Evolutionary conservation across 2,113 vertebrate genomes (phyloP).

Genomic region (Pseudolaguvia tuberculata): DNA sequence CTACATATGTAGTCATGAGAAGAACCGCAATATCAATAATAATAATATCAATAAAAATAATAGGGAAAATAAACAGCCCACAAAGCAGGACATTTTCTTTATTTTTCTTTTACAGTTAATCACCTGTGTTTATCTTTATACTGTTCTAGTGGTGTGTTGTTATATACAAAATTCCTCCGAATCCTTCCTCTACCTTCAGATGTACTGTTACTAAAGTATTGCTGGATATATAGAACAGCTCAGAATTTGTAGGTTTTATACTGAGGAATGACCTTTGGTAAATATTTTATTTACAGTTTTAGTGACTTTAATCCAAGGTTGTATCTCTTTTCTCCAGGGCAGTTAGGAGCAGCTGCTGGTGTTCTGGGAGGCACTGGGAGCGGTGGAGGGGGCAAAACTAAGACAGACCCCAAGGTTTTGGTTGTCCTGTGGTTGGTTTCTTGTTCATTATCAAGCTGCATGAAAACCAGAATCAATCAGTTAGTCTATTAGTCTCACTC

Average conservation of each 20-base stretch:
- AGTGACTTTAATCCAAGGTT: conserved; percentile 21
- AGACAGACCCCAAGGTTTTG: conserved; percentile 22
- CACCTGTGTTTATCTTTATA: background rate
- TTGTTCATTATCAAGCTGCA: background rate
- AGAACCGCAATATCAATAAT: no score
- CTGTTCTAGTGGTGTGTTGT: background rate
- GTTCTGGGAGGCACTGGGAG: conserved; percentile 17
- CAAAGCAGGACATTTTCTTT: background rate
- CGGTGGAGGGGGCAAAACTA: conserved; percentile 30
- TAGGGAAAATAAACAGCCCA: no score
- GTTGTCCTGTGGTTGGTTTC: conserved; percentile 2
- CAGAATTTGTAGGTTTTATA: background rate
- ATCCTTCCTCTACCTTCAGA: background rate
- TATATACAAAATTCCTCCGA: background rate
- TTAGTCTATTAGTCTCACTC: background rate
- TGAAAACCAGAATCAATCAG: background rate
- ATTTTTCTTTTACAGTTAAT: background rate
- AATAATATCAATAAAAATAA: no score
- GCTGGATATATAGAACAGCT: background rate
- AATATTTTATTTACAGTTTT: conserved; percentile 12
- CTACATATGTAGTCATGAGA: no score
- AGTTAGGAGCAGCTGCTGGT: conserved; percentile 22
- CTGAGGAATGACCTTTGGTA: background rate
- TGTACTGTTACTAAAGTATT: background rate
- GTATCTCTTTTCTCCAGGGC: conserved; percentile 36